Percentiles rank a stretch among this genome's conserved stretches.
Conservation (phyloP, 2,113 vertebrate species). For the Tupaia chinensis region DNA sequence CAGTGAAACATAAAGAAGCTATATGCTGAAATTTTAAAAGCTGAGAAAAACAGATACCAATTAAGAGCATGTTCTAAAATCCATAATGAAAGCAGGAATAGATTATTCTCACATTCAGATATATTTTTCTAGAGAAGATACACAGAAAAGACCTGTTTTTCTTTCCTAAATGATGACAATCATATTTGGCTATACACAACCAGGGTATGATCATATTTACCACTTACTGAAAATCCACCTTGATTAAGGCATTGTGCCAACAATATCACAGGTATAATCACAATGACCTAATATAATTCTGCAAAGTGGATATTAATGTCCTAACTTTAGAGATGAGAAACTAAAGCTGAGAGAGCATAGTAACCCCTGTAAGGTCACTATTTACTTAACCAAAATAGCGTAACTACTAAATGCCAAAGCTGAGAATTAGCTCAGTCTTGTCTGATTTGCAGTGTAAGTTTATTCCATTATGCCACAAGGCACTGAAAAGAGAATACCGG, state of each 20-base stretch:
- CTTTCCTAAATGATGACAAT: not conserved
- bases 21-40: not conserved
- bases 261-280: not conserved
- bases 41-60: not conserved
- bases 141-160: not conserved
- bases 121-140: not conserved
- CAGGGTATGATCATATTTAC: not conserved
- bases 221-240: constrained; percentile 33
- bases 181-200: not conserved
- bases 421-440: not conserved
- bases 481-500: not conserved
- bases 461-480: not conserved
- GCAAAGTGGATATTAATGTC: not conserved
- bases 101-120: not conserved
- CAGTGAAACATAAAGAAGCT: not conserved
- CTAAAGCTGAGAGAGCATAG: not conserved
- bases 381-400: not conserved
- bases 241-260: not conserved
- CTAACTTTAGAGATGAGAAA: not conserved
- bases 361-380: constrained; percentile 7
- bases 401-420: not conserved
- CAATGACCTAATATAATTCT: not conserved
- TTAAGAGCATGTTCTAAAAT: not conserved
- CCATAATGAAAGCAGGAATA: not conserved
- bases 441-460: not conserved